phyloP scores from a whole-genome alignment of 2,888 invertebrate genomes.

The Zygaena filipendulae region DNA sequence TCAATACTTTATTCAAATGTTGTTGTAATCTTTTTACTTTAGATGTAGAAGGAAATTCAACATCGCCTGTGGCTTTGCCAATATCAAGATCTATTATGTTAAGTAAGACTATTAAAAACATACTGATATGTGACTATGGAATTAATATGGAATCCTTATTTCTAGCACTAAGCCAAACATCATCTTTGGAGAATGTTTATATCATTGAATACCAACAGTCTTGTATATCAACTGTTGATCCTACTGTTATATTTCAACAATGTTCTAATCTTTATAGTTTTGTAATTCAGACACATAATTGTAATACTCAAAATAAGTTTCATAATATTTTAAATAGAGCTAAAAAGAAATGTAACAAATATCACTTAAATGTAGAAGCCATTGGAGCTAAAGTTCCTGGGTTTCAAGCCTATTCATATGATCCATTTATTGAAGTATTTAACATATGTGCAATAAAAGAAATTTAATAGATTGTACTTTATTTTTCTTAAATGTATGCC shows the following conservation, averaged over 20 bases:
- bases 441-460: slow-evolving; percentile 32
- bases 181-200: slow-evolving; percentile 39
- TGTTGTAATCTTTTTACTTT: slow-evolving; percentile 37
- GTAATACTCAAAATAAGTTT: slow-evolving; percentile 23
- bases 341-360: slow-evolving; percentile 24
- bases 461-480: slow-evolving; percentile 1
- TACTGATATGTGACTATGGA: slow-evolving; percentile 32
- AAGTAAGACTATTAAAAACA: slow-evolving; percentile 34
- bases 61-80: slow-evolving; percentile 23
- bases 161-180: slow-evolving; percentile 32
- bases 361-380: slow-evolving; percentile 26
- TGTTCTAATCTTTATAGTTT: slow-evolving; percentile 39
- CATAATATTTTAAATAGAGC: slow-evolving; percentile 25
- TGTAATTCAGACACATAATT: slow-evolving; percentile 27
- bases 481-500: slow-evolving; percentile 1
- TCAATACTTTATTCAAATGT: slow-evolving; percentile 34
- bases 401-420: slow-evolving; percentile 25
- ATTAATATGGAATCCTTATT: slow-evolving; percentile 36
- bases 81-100: slow-evolving; percentile 29
- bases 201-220: slow-evolving; percentile 26
- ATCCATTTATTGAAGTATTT: slow-evolving; percentile 37
- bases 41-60: slow-evolving; percentile 26
- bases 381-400: too few relatives aligned
- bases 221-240: slow-evolving; percentile 27
- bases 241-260: slow-evolving; percentile 28